A percentile compares a stretch with the other conserved stretches of the same genome.
These are phyloP conservation scores for Microtus montanus DNA, from an alignment of 2,113 vertebrate genomes.

Conservation along the genomic window DNA sequence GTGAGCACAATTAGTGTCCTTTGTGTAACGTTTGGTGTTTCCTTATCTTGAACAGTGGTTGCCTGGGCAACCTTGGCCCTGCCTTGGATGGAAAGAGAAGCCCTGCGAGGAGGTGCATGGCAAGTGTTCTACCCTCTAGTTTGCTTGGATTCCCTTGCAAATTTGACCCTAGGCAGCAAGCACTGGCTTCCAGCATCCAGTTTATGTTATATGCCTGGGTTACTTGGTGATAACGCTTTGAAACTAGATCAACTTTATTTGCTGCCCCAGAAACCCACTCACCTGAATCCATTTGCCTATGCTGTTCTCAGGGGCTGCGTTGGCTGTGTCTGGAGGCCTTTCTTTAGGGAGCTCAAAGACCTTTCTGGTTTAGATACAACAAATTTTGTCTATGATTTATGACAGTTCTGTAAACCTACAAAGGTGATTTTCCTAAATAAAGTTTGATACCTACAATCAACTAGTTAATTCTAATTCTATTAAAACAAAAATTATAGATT, in stretches of 20 bases:
- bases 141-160: neutral
- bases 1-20: neutral
- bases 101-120: fast-evolving
- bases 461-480: neutral
- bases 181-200: neutral
- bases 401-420: neutral
- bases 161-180: neutral
- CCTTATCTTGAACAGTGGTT: neutral
- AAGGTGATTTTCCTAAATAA: neutral
- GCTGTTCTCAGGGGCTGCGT: neutral
- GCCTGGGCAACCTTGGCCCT: fast-evolving
- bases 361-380: neutral
- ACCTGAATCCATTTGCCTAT: fast-evolving
- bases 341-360: neutral
- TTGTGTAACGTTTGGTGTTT: neutral
- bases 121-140: neutral
- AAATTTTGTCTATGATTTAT: neutral
- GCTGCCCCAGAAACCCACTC: neutral
- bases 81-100: fast-evolving
- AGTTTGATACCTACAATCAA: neutral
- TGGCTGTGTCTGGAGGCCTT: neutral
- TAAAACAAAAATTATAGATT: neutral
- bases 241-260: neutral
- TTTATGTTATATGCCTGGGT: neutral
- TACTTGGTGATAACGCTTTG: neutral